Evolutionary conservation across 2,113 vertebrate species (phyloP).

Genomic region (Azemiops feae): DNA sequence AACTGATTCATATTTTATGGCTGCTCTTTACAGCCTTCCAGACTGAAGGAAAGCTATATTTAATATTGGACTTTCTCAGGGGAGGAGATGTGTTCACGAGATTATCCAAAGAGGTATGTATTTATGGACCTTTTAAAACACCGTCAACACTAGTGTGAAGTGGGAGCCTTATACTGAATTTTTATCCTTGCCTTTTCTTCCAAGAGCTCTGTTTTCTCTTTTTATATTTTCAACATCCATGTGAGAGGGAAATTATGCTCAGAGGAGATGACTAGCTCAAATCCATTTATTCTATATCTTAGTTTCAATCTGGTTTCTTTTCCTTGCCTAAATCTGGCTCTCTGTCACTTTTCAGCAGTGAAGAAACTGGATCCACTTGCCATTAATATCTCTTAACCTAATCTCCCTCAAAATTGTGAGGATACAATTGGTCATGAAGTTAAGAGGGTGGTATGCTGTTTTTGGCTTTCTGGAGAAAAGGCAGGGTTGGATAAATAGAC

Average conservation of each 20-base stretch:
- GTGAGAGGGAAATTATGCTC: not conserved
- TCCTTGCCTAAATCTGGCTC: not conserved
- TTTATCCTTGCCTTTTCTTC: not conserved
- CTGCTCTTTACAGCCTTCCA: conserved; percentile 86
- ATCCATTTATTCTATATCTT: not conserved
- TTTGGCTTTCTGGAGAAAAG: not conserved
- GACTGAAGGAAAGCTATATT: conserved; percentile 98
- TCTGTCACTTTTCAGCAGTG: not conserved
- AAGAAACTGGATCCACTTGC: not conserved
- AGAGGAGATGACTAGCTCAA: not conserved
- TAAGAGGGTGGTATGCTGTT: not conserved
- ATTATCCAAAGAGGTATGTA: conserved; percentile 99
- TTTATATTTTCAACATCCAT: not conserved
- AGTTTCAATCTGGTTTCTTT: not conserved
- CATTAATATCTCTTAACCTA: not conserved
- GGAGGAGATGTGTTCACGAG: conserved; percentile 99
- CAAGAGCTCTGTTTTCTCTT: not conserved
- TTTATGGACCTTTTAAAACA: conserved; percentile 38
- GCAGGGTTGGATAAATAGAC: not conserved
- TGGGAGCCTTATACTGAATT: not conserved
- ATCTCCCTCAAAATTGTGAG: not conserved
- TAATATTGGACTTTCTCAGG: conserved; percentile 99
- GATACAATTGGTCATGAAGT: not conserved
- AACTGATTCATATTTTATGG: not conserved
- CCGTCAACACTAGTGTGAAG: not conserved